Conservation (phyloP, 1,140 invertebrate genomes). For the Ephestia elutella region DNA sequence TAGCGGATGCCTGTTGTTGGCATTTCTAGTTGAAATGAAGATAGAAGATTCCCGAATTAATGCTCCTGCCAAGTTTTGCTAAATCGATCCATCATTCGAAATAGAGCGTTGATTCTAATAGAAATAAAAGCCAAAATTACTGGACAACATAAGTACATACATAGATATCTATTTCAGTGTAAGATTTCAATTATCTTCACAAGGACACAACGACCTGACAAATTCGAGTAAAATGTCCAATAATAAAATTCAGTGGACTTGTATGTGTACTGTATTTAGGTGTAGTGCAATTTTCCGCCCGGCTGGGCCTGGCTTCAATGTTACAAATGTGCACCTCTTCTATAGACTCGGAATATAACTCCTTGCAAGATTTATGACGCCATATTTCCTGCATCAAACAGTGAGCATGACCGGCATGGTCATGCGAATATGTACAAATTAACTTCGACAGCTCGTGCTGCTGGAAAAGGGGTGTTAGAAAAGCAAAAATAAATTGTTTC, state of each 20-base stretch:
- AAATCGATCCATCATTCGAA: slow-evolving; percentile 31
- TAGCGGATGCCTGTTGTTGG: slow-evolving; percentile 39
- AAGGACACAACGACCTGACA: too few species aligned
- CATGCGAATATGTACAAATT: background rate
- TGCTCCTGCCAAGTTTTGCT: background rate
- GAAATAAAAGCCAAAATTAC: too few species aligned
- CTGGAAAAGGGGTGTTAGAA: too few species aligned
- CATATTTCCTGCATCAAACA: slow-evolving; percentile 10
- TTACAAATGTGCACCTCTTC: slow-evolving; percentile 16
- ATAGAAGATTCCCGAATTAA: background rate
- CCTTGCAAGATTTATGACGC: slow-evolving; percentile 20
- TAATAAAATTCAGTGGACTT: slow-evolving; percentile 6
- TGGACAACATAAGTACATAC: too few species aligned
- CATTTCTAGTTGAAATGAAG: slow-evolving; percentile 17
- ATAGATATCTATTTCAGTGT: too few species aligned
- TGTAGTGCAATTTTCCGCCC: slow-evolving; percentile 26
- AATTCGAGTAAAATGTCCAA: too few species aligned
- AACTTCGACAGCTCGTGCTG: background rate
- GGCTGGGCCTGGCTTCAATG: slow-evolving; percentile 20
- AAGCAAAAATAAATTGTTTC: too few species aligned
- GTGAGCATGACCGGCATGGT: background rate
- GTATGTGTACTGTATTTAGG: slow-evolving; percentile 2
- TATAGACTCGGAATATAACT: slow-evolving; percentile 13
- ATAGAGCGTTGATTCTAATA: slow-evolving; percentile 2
- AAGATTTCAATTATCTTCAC: too few species aligned